Conservation (phyloP, 2,113 vertebrate genomes). For the Falco punctatus region DNA sequence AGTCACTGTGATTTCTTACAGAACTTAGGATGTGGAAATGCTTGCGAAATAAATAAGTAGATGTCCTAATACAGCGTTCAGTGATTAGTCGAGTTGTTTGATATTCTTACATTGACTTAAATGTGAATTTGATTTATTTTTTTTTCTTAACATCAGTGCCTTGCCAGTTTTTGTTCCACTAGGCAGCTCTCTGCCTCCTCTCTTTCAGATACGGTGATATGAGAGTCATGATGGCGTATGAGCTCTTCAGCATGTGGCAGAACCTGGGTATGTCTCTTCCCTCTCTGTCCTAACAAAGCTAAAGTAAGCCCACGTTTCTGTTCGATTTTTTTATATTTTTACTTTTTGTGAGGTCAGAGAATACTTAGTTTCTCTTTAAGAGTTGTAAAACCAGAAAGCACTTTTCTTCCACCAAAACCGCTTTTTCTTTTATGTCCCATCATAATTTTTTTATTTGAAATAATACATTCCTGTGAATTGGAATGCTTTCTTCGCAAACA, state of each 20-base stretch:
- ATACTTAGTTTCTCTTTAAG: neutral
- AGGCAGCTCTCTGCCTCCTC: conserved; percentile 5
- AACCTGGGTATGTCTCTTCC: conserved; percentile 79
- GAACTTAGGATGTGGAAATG: neutral
- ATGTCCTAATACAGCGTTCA: neutral
- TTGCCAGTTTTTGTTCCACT: neutral
- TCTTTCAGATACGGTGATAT: conserved; percentile 84
- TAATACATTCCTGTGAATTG: neutral
- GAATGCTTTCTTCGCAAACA: neutral
- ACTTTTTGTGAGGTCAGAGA: neutral
- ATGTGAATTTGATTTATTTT: neutral
- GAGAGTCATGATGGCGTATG: conserved; percentile 91
- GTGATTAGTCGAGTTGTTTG: neutral
- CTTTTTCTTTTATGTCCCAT: neutral
- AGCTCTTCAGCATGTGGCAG: conserved; percentile 92
- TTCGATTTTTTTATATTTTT: neutral
- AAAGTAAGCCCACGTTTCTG: neutral
- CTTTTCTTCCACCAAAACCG: neutral
- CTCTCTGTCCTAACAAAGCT: neutral
- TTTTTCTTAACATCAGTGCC: neutral
- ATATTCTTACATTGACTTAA: neutral
- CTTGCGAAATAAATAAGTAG: neutral
- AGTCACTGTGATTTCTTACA: neutral
- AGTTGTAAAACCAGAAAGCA: neutral
- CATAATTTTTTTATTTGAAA: neutral